Evolutionary conservation across 1,140 invertebrate species (phyloP), one percentile per base, ranked within the genome.

Genomic region (Berghia stephanieae): DNA sequence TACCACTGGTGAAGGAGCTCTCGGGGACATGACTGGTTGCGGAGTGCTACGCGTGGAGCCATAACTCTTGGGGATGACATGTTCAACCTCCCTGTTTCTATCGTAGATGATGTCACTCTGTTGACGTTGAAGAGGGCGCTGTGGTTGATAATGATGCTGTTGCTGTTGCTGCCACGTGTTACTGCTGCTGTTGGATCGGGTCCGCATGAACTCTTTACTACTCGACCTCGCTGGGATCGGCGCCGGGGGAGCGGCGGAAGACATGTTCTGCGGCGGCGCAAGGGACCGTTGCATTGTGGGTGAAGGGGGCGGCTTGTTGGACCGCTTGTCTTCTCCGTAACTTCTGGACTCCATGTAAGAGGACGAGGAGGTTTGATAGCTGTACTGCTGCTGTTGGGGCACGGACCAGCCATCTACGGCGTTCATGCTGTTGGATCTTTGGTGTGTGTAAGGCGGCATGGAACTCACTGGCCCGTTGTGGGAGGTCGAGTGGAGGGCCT

Each of bases 171-270:
- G 83, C 67, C 78, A 76, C 49, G 78, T 78, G 77, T 77, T 80
- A 70, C 80, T 83, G 79, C 74, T 82, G 76, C 77, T 83, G 76
- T 79, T 81, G 66, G 80, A 79, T 27, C 78, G 69, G 16, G 80
- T 79, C 67, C 81, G 81, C 81, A 83, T 82, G 78, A 83, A 85
- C 69, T 88, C 85, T 75, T 84, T 84, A 70, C 88, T 88, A 79
- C 88, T 86, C 38, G 83, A 85, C 73, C 89, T 83, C 46, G 82
- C 83, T 76, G 92, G 91, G 76, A 92, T 89, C 2, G 79, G 75
- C 4, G 78, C 73, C 38, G 92, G 85, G 31, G 92, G 92, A 78
- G 92, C 92, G 10, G 91, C 90, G 2, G 27, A n/a, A n/a, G n/a
- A n/a, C n/a, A n/a, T n/a, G n/a, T n/a, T n/a, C n/a, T n/a, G n/a